These are phyloP conservation scores for Luperina nickerlii DNA, from an alignment of 2,888 invertebrate species.

Conservation along the genomic window DNA sequence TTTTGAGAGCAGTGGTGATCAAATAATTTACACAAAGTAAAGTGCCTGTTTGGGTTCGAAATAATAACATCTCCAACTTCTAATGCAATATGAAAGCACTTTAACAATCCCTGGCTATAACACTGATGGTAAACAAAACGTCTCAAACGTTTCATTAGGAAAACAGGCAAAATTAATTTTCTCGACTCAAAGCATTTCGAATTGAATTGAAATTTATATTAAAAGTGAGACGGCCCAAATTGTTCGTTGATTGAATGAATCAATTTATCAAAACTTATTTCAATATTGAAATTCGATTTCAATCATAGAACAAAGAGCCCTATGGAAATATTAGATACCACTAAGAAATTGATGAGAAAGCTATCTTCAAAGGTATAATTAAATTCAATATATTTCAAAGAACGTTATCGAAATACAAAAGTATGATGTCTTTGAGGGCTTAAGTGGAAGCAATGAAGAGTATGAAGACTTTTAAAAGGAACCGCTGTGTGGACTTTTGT, in stretches of 20 bases:
- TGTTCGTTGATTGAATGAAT: conserved; percentile 61
- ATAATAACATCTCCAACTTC: conserved; percentile 30
- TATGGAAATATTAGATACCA: conserved; percentile 50
- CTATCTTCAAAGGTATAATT: conserved; percentile 55
- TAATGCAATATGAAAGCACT: conserved; percentile 24
- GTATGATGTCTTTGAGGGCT: conserved; percentile 59
- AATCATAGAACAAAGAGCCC: conserved; percentile 44
- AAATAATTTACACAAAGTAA: conserved; percentile 1
- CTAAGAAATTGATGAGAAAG: conserved; percentile 46
- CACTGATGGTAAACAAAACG: conserved; percentile 52
- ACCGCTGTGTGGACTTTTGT: neutral
- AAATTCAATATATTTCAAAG: conserved; percentile 61
- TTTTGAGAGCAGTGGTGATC: neutral
- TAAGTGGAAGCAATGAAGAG: conserved; percentile 23
- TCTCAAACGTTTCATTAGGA: conserved; percentile 53
- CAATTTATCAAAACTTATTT: conserved; percentile 63
- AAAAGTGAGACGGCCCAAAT: conserved; percentile 57
- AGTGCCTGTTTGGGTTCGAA: conserved; percentile 7
- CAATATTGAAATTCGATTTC: conserved; percentile 59
- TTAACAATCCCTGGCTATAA: conserved; percentile 19
- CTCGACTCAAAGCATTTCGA: conserved; percentile 50
- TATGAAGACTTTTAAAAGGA: conserved; percentile 1
- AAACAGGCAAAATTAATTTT: conserved; percentile 64
- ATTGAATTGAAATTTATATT: conserved; percentile 61
- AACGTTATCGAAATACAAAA: conserved; percentile 59